A percentile compares a stretch with the other conserved stretches of the same genome.
phyloP scores from a whole-genome alignment of 2,888 invertebrate genomes.

The Diogma glabrata region DNA sequence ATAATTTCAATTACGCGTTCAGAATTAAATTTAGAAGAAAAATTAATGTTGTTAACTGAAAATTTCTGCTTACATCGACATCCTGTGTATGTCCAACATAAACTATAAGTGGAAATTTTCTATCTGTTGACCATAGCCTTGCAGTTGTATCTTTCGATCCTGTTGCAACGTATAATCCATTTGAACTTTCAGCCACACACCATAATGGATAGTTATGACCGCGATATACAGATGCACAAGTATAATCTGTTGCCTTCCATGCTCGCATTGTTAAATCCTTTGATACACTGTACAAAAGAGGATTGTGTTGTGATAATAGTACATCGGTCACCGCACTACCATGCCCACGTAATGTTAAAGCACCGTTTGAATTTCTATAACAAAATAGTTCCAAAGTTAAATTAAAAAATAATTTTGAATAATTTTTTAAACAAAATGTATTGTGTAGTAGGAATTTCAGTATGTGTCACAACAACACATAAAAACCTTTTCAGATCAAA shows the following conservation, averaged over 20 bases:
- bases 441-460: no score
- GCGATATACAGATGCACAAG: conserved; percentile 57
- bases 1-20: no score
- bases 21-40: no score
- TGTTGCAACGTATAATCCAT: conserved; percentile 71
- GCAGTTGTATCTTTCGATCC: conserved; percentile 82
- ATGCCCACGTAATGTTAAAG: conserved; percentile 57
- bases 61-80: conserved; percentile 55
- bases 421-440: conserved; percentile 8
- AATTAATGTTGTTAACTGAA: neutral
- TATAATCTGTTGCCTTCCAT: conserved; percentile 59
- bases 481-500: no score
- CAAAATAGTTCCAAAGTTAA: no score
- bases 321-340: conserved; percentile 54
- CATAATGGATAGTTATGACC: conserved; percentile 87
- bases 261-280: conserved; percentile 67
- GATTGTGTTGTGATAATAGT: conserved; percentile 42
- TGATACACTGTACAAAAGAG: conserved; percentile 55
- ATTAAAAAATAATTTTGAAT: conserved; percentile 24
- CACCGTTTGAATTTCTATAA: conserved; percentile 42
- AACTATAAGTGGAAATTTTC: conserved; percentile 68
- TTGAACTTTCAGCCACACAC: conserved; percentile 64
- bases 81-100: conserved; percentile 83
- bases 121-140: conserved; percentile 69
- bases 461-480: no score